Conservation (phyloP, 2,113 vertebrate genomes). For the Rynchops niger region DNA sequence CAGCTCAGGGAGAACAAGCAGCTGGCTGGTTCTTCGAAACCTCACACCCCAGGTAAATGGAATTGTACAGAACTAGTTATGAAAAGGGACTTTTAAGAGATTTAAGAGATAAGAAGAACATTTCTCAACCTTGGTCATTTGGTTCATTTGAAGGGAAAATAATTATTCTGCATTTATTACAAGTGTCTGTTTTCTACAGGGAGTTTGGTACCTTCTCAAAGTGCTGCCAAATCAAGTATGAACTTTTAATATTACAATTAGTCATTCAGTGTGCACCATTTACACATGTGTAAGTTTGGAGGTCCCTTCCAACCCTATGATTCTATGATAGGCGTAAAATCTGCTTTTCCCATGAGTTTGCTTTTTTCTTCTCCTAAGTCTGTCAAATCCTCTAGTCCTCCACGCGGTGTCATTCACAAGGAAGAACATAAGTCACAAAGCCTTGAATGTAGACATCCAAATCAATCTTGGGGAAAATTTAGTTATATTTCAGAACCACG, state of each 20-base stretch:
- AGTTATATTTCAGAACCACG: not conserved
- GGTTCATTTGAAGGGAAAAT: not conserved
- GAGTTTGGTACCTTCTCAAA: not conserved
- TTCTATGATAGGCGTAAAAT: not conserved
- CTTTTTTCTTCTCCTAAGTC: not conserved
- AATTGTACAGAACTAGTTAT: not conserved
- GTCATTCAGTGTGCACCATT: not conserved
- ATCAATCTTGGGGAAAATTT: not conserved
- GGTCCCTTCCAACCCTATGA: not conserved
- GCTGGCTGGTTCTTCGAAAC: slow-evolving; percentile 98
- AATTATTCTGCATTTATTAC: not conserved
- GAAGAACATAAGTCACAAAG: not conserved
- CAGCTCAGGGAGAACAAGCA: slow-evolving; percentile 93
- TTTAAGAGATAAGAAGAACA: not conserved
- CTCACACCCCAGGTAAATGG: slow-evolving; percentile 92
- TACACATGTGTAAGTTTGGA: not conserved
- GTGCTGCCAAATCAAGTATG: not conserved
- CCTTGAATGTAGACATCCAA: not conserved
- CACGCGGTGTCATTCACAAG: not conserved
- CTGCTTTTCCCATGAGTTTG: not conserved
- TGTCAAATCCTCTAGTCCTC: not conserved
- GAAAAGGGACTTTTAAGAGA: not conserved
- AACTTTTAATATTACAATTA: not conserved
- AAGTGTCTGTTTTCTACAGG: not conserved
- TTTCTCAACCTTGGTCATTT: not conserved